Conservation (phyloP, 1,140 invertebrate species). For the Drosophila prosaltans region DNA sequence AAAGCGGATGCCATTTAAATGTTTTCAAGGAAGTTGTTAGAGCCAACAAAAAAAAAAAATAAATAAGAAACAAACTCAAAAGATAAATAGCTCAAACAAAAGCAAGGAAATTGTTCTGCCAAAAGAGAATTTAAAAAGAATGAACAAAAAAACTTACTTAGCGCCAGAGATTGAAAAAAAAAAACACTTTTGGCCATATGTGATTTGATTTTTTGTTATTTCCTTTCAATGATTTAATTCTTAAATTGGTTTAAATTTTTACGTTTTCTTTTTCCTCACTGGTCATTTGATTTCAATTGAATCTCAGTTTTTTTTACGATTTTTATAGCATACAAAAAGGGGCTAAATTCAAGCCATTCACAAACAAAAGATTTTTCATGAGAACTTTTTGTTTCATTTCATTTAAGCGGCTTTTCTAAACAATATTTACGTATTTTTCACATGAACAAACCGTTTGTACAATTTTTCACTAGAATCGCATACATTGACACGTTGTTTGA, state of each 20-base stretch:
- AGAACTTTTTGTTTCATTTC: background rate
- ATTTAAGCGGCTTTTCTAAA: constrained; percentile 11
- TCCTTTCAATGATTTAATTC: constrained; percentile 1
- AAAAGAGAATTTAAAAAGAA: background rate
- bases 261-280: no score
- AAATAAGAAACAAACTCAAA: background rate
- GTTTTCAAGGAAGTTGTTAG: constrained; percentile 21
- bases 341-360: background rate
- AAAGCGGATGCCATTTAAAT: constrained; percentile 11
- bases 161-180: background rate
- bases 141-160: background rate
- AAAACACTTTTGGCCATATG: background rate
- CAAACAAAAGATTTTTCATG: background rate
- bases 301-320: background rate
- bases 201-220: constrained; percentile 2
- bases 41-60: constrained; percentile 2
- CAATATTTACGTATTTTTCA: constrained; percentile 13
- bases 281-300: no score
- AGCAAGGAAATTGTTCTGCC: background rate
- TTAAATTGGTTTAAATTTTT: background rate
- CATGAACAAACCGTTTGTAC: background rate
- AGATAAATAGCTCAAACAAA: background rate
- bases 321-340: constrained; percentile 1
- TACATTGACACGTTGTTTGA: constrained; percentile 29
- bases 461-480: background rate